phyloP scores from a whole-genome alignment of 1,140 invertebrate species.

The Caerostris darwini region DNA sequence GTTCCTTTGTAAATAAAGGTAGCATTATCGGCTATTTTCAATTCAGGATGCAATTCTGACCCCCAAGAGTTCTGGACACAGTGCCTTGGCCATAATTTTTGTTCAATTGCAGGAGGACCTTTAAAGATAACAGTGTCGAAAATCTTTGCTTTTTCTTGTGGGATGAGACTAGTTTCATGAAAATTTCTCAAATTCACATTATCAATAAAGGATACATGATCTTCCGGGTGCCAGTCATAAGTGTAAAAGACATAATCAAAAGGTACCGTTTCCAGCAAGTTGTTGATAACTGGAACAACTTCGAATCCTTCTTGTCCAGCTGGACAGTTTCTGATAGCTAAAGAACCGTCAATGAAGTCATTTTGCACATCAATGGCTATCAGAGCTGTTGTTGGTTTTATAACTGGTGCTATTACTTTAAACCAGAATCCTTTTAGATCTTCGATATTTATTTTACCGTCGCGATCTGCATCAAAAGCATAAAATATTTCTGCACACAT shows the following conservation, averaged over 20 bases:
- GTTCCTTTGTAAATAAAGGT: conserved; percentile 84
- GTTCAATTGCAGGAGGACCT: conserved; percentile 89
- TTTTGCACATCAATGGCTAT: conserved; percentile 98
- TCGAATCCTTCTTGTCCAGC: conserved; percentile 95
- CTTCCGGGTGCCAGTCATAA: conserved; percentile 97
- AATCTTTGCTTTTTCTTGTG: conserved; percentile 88
- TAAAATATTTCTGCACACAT: conserved; percentile 89
- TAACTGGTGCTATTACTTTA: conserved; percentile 86
- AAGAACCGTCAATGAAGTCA: conserved; percentile 97
- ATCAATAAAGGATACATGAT: conserved; percentile 98
- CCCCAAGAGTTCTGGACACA: conserved; percentile 98
- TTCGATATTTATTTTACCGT: conserved; percentile 90
- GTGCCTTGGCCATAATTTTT: conserved; percentile 96
- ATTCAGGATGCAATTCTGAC: conserved; percentile 93
- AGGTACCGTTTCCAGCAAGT: conserved; percentile 89
- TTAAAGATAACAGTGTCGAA: conserved; percentile 96
- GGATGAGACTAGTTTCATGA: conserved; percentile 85
- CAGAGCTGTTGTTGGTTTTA: conserved; percentile 93
- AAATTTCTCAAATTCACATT: conserved; percentile 89
- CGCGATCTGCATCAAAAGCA: conserved; percentile 89
- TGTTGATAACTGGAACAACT: conserved; percentile 95
- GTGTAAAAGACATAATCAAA: conserved; percentile 98
- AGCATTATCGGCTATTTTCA: conserved; percentile 86
- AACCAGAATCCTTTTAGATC: conserved; percentile 87
- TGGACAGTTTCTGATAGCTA: conserved; percentile 95